Base-by-base conservation (phyloP, 2,888 invertebrate species). In the Xestoiulus laeticollis region DNA sequence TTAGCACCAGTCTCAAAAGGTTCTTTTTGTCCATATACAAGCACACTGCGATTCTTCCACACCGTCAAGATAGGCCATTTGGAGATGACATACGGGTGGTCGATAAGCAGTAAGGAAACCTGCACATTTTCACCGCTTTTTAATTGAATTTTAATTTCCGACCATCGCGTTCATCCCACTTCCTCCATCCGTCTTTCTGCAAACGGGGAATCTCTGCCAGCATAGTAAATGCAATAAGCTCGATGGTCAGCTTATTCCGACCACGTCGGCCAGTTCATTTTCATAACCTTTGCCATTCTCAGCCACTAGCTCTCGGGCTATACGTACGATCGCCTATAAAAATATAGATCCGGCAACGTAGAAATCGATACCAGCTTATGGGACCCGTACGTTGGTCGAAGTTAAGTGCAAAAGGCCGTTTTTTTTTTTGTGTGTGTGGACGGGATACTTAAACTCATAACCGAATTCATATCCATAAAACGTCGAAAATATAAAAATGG, bases 241-340 rank as follows among this genome's bases (percentile, higher is more conserved):
- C 22, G 68, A 68, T 68, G 68, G 68, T 68, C 26, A 68, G 68
- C 26, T 68, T 68, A 68, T 68, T 68, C 68, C 68, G 68, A 68
- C 68, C 68, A 68, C 68, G 68, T 68, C 68, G 68, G 68, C 26
- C 68, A 68, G 68, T 68, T 68, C 68, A 68, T 68, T 68, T 68
- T 68, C 68, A 68, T 68, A 68, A 68, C 68, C 68, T 68, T 68
- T 68, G 68, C 68, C 68, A 68, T 68, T 68, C 68, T 68, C 68
- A 22, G 26, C 26, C 33, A 38, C 33, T 6, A 38, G 33, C 33
- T 38, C 33, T 38, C 33, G 33, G 33, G 33, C 33, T 38, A 38
- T 38, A 38, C 33, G 33, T 38, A 38, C 33, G 33, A 38, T 38
- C 68, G 68, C 68, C 68, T 68, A 68, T 26, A 68, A 68, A 68